These are phyloP conservation scores for Rhyacophila brunnea DNA, from an alignment of 1,140 invertebrate species.

Conservation along the genomic window DNA sequence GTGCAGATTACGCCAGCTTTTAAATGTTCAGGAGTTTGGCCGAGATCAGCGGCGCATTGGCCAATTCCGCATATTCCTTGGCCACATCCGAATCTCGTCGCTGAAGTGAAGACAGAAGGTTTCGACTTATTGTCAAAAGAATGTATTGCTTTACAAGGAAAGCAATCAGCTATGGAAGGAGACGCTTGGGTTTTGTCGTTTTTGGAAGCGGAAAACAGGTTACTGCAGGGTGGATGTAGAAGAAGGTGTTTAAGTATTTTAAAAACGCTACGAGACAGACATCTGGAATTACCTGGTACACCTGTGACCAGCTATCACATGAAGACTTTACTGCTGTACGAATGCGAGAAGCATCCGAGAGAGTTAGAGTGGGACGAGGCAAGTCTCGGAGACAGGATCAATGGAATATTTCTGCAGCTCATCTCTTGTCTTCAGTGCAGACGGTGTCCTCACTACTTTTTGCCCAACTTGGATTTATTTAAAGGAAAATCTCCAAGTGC, in stretches of 20 bases:
- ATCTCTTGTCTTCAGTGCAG: constrained; percentile 97
- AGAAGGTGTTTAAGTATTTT: constrained; percentile 88
- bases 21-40: constrained; percentile 92
- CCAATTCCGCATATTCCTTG: constrained; percentile 87
- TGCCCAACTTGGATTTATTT: constrained; percentile 89
- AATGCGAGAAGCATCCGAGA: constrained; percentile 96
- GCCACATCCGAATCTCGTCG: constrained; percentile 92
- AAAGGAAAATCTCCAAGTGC: constrained; percentile 91
- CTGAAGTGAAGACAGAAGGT: constrained; percentile 95
- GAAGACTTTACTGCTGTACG: constrained; percentile 92
- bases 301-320: constrained; percentile 93
- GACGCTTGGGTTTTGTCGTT: constrained; percentile 97
- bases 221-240: constrained; percentile 86
- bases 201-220: constrained; percentile 87
- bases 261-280: constrained; percentile 90
- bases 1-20: constrained; percentile 91
- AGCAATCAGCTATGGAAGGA: constrained; percentile 95
- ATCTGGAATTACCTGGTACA: constrained; percentile 89
- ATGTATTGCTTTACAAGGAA: constrained; percentile 80
- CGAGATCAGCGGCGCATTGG: constrained; percentile 92
- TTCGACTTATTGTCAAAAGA: constrained; percentile 96
- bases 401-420: constrained; percentile 93
- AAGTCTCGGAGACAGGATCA: constrained; percentile 90
- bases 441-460: constrained; percentile 93
- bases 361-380: constrained; percentile 96